phyloP scores from a whole-genome alignment of 2,888 invertebrate species.

The Nephrotoma appendiculata region DNA sequence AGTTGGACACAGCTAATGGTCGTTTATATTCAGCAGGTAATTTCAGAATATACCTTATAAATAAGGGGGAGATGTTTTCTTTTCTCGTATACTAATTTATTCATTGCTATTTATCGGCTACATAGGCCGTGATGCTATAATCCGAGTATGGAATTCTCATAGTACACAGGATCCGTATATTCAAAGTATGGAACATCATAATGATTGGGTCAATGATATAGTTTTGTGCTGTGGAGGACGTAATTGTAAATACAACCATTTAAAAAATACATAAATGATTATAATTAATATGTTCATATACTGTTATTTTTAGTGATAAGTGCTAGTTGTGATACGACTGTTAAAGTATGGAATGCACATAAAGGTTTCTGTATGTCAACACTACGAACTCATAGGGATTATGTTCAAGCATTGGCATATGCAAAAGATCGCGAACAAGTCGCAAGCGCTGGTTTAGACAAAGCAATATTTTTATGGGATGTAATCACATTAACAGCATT shows the following conservation, averaged over 20 bases:
- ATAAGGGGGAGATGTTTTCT: background rate
- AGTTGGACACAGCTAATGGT: conserved; percentile 75
- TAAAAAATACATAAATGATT: background rate
- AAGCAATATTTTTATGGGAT: conserved; percentile 96
- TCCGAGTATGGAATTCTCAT: conserved; percentile 72
- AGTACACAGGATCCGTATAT: conserved; percentile 61
- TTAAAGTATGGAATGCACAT: conserved; percentile 99
- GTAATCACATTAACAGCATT: conserved; percentile 94
- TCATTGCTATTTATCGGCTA: background rate
- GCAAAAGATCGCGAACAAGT: conserved; percentile 89
- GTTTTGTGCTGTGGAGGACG: conserved; percentile 93
- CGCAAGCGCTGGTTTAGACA: conserved; percentile 93
- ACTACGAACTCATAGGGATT: conserved; percentile 93
- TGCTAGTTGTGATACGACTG: conserved; percentile 97
- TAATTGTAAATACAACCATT: conserved; percentile 49
- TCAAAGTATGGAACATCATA: conserved; percentile 98
- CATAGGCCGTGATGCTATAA: conserved; percentile 84
- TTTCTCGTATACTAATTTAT: background rate
- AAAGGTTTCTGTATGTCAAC: conserved; percentile 99
- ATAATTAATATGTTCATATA: background rate
- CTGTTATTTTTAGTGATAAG: conserved; percentile 65
- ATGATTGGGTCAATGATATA: conserved; percentile 99
- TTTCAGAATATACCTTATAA: background rate
- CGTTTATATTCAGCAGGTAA: conserved; percentile 75
- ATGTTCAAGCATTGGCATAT: conserved; percentile 94